Base-by-base conservation (phyloP, 2,113 vertebrate species). In the Crotalus helleri region DNA sequence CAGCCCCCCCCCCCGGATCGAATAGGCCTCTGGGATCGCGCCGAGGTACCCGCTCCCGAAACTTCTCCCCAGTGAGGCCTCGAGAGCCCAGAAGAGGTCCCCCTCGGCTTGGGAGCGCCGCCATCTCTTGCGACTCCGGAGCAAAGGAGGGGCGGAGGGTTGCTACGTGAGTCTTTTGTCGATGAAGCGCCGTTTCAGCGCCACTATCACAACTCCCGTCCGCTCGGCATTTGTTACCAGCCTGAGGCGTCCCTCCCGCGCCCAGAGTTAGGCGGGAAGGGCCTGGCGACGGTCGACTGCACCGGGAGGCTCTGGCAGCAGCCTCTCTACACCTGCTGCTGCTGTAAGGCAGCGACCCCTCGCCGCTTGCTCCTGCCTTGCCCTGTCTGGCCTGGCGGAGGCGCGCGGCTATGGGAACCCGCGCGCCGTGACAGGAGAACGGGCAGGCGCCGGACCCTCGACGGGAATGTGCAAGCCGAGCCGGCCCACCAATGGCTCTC, bases 151-250 rank as follows among this genome's bases (percentile, higher is more conserved):
- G 91, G 94, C 55, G 93, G 94, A 91, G 86, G 92, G 86, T 88
- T 88, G 94, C 92, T 94, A 93, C 94, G 96, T 89, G 96, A 96
- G 95, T 94, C 94, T 93, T 97, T 97, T 97, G 94, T 96, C 46
- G 95, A 92, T 58, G 96, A 94, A 92, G 96, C 94, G 93, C 46
- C 94, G 87, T 94, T 90, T 91, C 92, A n/a, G 86, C 90, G 92
- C 95, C 93, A 94, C 95, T 94, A 57, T 89, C 92, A 87, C 94
- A 85, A 58, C 91, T 29, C 49, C 90, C 88, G 93, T 89, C 91
- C 33, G 23, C 51, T 54, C 1, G 49, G 86, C 3, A 51, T 26
- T 49, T 53, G 61, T 33, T 29, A 61, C 85, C 59, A 44, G 91
- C 19, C 57, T 4, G 49, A 24, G 29, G 29, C 55, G 46, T 69